Evolutionary conservation across 1,140 invertebrate genomes (phyloP), one percentile per base, ranked within the genome.

Genomic region (Mycetomoellerius zeteki): DNA sequence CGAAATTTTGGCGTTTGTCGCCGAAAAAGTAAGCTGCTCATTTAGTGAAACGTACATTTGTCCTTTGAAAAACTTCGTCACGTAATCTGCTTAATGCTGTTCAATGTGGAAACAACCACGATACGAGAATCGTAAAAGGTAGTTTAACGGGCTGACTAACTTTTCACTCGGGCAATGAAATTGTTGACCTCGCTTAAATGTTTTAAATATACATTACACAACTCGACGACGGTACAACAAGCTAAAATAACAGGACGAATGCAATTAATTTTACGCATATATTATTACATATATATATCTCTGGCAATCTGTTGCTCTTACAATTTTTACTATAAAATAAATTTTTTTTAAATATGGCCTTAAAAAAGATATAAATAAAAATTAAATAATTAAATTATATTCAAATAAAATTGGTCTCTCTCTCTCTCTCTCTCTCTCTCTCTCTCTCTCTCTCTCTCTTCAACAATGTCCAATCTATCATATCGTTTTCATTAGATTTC

Each of bases 71-170:
- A 86, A 75, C 84, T 76, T 85, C 3, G 64, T 14, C 43, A 43
- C 24, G 64, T 69, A 88, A 88, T 89, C 67, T 60, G 65, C 47
- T 86, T 80, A 88, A 80, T 85, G 73, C n/a, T 65, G 85, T 30
- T 67, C 67, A 47, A 47, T 47, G 60, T 52, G 27, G 52, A 24
- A 73, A 72, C 30, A 72, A 77, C 37, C 37, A 43, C 86, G 69
- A 37, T 80, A 50, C 12, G n/a, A 50, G 80, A 77, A 88, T 89
- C 65, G 86, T 37, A 43, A 54, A 19, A 33, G 52, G 33, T 43
- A 52, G 27, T 56, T 67, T 86, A 89, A 89, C 56, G 87, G 86
- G 81, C 43, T n/a, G 12, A 30, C 65, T 81, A 73, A 52, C 67
- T 77, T 86, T 72, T 87, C 62, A 78, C 54, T 58, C 7, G 24